Base-by-base conservation (phyloP, 37 sponge, comb jelly and placozoan genomes). In the Spongilla lacustris region DNA sequence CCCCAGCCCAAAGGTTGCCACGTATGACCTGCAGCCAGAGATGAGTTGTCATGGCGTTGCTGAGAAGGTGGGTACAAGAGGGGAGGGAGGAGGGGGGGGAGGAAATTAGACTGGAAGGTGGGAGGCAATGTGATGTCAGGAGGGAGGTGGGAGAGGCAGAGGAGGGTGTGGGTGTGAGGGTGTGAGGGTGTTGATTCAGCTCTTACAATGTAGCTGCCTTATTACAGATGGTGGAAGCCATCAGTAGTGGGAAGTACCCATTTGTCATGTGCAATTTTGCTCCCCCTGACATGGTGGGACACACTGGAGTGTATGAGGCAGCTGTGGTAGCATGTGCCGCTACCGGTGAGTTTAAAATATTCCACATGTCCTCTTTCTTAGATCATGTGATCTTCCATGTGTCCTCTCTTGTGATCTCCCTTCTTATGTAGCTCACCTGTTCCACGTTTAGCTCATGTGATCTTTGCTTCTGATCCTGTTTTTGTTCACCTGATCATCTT, bases 261-360 rank as follows among this genome's bases (percentile, higher is more conserved):
- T 92, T 98, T 86, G 86, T 96, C 46, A 98, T 98, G 98, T 98
- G 98, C 58, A 98, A 98, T 90, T 94, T 98, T 88, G 98, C 98
- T 28, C 98, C 98, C n/a, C 98, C 98, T 36, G 98, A 98, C 88
- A 98, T 98, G 98, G 98, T 98, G 71, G 98, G 98, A 21, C 98
- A 98, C 93, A 98, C 98, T 37, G 98, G 98, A 0, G 90, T 92
- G 80, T 98, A 98, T 72, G 95, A 98, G 66, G 86, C 96, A 1
- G 85, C 96, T 21, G 88, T 98, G 26, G 24, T 80, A 1, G 98
- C 98, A 24, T 98, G 98, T 74, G 75, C 78, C 26, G 97, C 91
- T 35, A 98, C 98, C 67, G 97, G 95, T 90, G 69, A 81, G 79
- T 79, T 25, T 27, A 8, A 41, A 41, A 17, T 17, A 8, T 58